Evolutionary conservation across 2,113 vertebrate genomes (phyloP).

Genomic region (Albula glossodonta): DNA sequence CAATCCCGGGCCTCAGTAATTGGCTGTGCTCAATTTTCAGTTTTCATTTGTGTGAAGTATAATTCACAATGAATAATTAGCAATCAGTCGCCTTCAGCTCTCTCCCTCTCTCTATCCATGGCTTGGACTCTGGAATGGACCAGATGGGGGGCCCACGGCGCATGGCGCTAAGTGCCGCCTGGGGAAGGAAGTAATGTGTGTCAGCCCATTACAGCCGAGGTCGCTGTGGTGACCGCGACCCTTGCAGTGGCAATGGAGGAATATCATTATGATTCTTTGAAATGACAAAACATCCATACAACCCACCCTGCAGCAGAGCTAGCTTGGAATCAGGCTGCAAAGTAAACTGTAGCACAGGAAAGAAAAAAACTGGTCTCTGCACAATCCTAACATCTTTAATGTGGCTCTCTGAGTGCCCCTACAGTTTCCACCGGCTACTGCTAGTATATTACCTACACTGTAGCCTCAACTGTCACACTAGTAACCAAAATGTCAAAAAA

Average conservation of each 20-base stretch:
- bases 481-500: too few relatives aligned
- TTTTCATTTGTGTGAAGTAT: slow-evolving; percentile 60
- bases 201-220: slow-evolving; percentile 32
- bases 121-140: slow-evolving; percentile 47
- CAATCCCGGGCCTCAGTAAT: slow-evolving; percentile 47
- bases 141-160: slow-evolving; percentile 56
- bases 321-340: slow-evolving; percentile 35
- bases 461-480: too few relatives aligned
- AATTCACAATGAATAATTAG: slow-evolving; percentile 69
- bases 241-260: slow-evolving; percentile 18
- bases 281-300: slow-evolving; percentile 24
- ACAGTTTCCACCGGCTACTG: too few relatives aligned
- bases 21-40: slow-evolving; percentile 53
- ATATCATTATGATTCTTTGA: slow-evolving; percentile 38
- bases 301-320: slow-evolving; percentile 25
- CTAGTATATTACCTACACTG: too few relatives aligned
- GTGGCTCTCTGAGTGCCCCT: too few relatives aligned
- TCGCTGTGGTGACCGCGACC: slow-evolving; percentile 13
- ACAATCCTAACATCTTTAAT: too few relatives aligned
- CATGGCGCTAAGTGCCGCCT: slow-evolving; percentile 40
- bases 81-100: slow-evolving; percentile 53
- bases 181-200: slow-evolving; percentile 27
- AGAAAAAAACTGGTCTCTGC: neutral
- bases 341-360: slow-evolving; percentile 44
- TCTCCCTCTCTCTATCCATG: neutral